Base-by-base conservation (phyloP, 2,888 invertebrate species). In the Caenorhabditis wallacei region DNA sequence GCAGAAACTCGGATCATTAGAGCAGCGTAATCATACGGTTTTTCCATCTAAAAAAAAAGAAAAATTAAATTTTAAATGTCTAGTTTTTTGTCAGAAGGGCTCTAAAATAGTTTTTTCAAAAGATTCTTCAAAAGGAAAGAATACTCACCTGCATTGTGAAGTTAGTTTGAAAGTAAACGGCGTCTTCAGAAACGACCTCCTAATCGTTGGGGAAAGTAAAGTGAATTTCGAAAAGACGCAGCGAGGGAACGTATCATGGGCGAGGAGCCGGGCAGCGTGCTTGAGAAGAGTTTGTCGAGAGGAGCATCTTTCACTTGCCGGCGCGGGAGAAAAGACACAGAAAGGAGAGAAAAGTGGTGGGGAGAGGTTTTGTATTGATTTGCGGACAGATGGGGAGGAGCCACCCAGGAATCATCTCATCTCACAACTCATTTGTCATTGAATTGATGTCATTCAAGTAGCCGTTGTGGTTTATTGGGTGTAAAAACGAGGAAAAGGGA, bases 1-100 rank as follows among this genome's bases (percentile, higher is more conserved):
- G 90, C 90, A 13, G 87, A 82, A 35, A 85, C 84, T 43, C 88
- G 82, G 35, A 90, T 87, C 54, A 90, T 82, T 68, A 88, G 51
- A 10, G 88, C 90, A 16, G 88, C 90, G 75, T 87, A 88, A 57
- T 88, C 88, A 53, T 76, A 80, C 3, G 71, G 72, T 61, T 84
- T 86, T 72, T 86, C 80, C 20, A 53, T 30, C 84, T 86, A 46
- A 53, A 82, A 56, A 1, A 22, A 5, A 40, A 20, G 20, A 37
- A 56, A n/a, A 20, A 20, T n/a, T n/a, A n/a, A n/a, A n/a, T n/a
- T n/a, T n/a, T n/a, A n/a, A n/a, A n/a, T n/a, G n/a, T n/a, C n/a
- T n/a, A n/a, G n/a, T n/a, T n/a, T n/a, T n/a, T n/a, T n/a, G n/a
- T n/a, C n/a, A n/a, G n/a, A n/a, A n/a, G n/a, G n/a, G n/a, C n/a